Base-by-base conservation (phyloP, 2,888 invertebrate genomes). In the Xanthia togata region DNA sequence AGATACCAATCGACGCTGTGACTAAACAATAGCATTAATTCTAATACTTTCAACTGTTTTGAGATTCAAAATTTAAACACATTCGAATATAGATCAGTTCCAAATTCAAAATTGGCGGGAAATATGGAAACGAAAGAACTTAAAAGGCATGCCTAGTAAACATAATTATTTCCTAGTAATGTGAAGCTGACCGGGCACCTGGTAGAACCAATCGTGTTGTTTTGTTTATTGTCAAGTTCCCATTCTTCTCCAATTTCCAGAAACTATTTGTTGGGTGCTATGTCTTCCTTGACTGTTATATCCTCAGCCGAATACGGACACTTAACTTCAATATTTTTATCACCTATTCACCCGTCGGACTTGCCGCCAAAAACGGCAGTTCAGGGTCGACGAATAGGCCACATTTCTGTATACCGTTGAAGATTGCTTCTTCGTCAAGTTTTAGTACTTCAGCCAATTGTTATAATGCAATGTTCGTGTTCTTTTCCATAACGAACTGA, bases 131-230 rank as follows among this genome's bases (percentile, higher is more conserved):
- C n/a, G n/a, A n/a, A n/a, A n/a, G n/a, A n/a, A n/a, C n/a, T n/a
- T n/a, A n/a, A n/a, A n/a, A n/a, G n/a, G n/a, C n/a, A n/a, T n/a
- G n/a, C n/a, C n/a, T n/a, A n/a, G n/a, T n/a, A 63, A 63, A 64
- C 70, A 76, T n/a, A 63, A 44, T 75, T 69, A 31, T 70, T 60
- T 70, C 26, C 55, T 47, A 62, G 75, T 47, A 53, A 75, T 53
- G 31, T 63, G 41, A 9, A 75, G 50, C 53, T 75, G 75, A 38
- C 75, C 75, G 60, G 59, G 70, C 38, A 75, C 63, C 57, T 75
- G 75, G n/a, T 70, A 75, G 62, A 55, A 75, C 70, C 63, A 70
- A 63, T 75, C 50, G 11, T 75, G 70, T 55, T 64, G 69, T 71
- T 26, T n/a, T 67, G 31, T 67, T 76, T 68, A 72, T 57, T 64